Evolutionary conservation across 2,797 vertebrate genomes (phyloP).

Genomic region (Halcyon chelicuti): DNA sequence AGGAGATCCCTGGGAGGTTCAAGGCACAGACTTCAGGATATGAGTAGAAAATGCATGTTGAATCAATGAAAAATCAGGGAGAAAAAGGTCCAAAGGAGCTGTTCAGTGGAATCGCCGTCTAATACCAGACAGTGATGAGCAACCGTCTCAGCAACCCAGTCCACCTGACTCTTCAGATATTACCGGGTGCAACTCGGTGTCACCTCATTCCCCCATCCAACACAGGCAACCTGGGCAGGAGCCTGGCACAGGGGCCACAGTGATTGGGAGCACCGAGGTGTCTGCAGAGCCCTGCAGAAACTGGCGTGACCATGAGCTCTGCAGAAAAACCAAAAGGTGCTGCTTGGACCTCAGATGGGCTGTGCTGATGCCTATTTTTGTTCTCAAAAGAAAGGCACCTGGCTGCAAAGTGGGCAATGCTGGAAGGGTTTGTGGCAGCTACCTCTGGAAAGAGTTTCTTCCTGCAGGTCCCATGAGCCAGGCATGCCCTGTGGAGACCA

Average conservation of each 20-base stretch:
- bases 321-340: not conserved
- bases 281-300: not conserved
- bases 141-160: not conserved
- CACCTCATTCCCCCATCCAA: not conserved
- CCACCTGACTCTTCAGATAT: not conserved
- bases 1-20: not conserved
- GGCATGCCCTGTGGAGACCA: not conserved
- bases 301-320: not conserved
- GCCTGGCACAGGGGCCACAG: not conserved
- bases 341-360: not conserved
- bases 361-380: accelerated
- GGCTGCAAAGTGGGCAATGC: not conserved
- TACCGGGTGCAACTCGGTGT: not conserved
- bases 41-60: not conserved
- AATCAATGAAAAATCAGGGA: not conserved
- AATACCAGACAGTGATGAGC: accelerated
- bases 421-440: not conserved
- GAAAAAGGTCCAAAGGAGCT: not conserved
- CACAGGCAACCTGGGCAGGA: not conserved
- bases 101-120: accelerated
- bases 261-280: accelerated
- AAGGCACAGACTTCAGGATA: not conserved
- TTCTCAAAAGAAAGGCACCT: not conserved
- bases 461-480: not conserved
- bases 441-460: not conserved